Conservation (phyloP, 2,797 vertebrate species). For the Scyliorhinus canicula region DNA sequence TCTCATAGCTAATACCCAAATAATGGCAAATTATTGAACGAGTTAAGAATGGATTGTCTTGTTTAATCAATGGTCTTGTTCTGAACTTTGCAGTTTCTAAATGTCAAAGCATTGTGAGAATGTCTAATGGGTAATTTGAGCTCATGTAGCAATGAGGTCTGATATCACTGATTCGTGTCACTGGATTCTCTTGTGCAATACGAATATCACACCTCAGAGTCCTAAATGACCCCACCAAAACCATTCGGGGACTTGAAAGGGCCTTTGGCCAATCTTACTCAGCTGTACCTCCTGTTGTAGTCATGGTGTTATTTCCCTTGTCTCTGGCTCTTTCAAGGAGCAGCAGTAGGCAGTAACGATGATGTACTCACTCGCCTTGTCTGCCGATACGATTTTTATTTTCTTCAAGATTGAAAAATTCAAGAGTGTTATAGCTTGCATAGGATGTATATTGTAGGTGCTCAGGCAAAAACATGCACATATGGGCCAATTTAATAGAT, state of each 20-base stretch:
- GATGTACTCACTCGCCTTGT: background rate
- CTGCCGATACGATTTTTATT: background rate
- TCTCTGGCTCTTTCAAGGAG: background rate
- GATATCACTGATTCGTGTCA: background rate
- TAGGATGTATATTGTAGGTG: conserved; percentile 28
- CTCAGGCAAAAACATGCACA: background rate
- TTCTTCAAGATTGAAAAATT: background rate
- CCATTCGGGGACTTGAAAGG: background rate
- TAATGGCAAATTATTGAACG: background rate
- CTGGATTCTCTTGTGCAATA: background rate
- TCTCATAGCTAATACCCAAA: conserved; percentile 3
- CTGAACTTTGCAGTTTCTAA: conserved; percentile 8
- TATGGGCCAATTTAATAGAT: conserved; percentile 6
- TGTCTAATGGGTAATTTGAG: background rate
- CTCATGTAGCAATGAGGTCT: background rate
- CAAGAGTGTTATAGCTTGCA: background rate
- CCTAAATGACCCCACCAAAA: background rate
- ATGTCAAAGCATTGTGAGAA: conserved; percentile 2
- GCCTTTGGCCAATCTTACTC: background rate
- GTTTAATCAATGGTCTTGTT: background rate
- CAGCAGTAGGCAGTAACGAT: background rate
- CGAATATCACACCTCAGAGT: background rate
- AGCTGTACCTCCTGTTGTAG: background rate
- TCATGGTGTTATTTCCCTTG: background rate
- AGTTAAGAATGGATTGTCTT: background rate